Percentiles rank a stretch among this genome's conserved stretches.
Conservation (phyloP, 2,113 vertebrate species). For the Labeo catla region DNA sequence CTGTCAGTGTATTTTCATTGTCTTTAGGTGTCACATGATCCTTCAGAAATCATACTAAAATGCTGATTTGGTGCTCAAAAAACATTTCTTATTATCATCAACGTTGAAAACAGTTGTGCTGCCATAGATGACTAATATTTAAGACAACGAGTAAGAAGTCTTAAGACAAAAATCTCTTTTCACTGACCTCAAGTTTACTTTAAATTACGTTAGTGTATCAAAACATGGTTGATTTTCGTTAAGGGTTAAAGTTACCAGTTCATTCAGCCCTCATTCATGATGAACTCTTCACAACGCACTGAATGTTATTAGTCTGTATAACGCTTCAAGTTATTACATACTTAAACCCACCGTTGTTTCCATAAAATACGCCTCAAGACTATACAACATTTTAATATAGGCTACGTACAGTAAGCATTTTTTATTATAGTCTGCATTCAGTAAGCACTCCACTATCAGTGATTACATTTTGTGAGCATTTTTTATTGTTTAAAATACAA, state of each 20-base stretch:
- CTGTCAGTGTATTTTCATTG: no score
- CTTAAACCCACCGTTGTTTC: not conserved
- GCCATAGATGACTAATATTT: no score
- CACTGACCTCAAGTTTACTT: not conserved
- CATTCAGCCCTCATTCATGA: not conserved
- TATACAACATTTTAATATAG: not conserved
- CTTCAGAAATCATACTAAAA: no score
- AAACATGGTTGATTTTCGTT: no score
- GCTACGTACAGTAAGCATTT: not conserved
- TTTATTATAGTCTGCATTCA: not conserved
- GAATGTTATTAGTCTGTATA: not conserved
- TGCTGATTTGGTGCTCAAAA: no score
- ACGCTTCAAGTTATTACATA: not conserved
- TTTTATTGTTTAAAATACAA: constrained; percentile 43
- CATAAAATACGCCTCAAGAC: not conserved
- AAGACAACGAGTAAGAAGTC: no score
- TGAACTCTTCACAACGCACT: constrained; percentile 8
- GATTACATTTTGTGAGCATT: constrained; percentile 19
- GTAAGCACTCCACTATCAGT: not conserved
- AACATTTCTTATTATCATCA: no score
- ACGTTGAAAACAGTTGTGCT: no score
- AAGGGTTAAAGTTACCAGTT: not conserved
- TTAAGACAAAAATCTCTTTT: no score
- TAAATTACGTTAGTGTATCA: not conserved
- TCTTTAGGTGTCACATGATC: no score